These are phyloP conservation scores for Sebastes steindachneri DNA, from an alignment of 2,797 vertebrate species.

Conservation along the genomic window DNA sequence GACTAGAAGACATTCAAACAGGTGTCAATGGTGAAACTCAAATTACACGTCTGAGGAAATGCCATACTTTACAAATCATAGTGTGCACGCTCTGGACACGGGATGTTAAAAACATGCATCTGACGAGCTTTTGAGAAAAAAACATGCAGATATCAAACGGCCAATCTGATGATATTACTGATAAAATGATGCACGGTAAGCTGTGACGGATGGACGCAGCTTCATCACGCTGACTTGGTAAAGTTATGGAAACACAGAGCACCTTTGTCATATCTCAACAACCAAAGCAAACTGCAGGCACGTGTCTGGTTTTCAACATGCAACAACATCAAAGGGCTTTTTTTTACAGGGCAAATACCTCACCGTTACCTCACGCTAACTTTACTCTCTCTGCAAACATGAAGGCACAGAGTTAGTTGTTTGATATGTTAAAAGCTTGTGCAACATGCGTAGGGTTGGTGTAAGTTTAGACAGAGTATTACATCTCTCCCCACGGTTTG, in stretches of 20 bases:
- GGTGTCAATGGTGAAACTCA: slow-evolving; percentile 61
- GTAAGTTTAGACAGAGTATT: background rate
- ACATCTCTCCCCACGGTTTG: background rate
- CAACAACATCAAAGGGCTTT: slow-evolving; percentile 1
- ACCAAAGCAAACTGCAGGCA: slow-evolving; percentile 5
- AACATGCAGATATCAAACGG: background rate
- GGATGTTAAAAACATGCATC: background rate
- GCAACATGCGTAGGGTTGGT: background rate
- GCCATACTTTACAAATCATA: slow-evolving; percentile 47
- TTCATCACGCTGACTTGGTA: background rate
- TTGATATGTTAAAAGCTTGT: background rate
- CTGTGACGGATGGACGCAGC: background rate
- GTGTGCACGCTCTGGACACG: slow-evolving; percentile 4
- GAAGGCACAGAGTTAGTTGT: background rate
- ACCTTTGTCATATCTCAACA: background rate
- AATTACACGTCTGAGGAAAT: slow-evolving; percentile 57
- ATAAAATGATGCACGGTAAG: background rate
- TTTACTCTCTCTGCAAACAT: slow-evolving; percentile 15
- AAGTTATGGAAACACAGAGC: background rate
- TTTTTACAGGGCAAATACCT: slow-evolving; percentile 3
- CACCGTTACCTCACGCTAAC: slow-evolving; percentile 1
- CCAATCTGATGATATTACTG: background rate
- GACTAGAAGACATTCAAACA: slow-evolving; percentile 58
- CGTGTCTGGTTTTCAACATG: slow-evolving; percentile 2
- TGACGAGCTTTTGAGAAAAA: slow-evolving; percentile 3